These are phyloP conservation scores for Plestiodon gilberti DNA, from an alignment of 2,113 vertebrate species.

Conservation along the genomic window DNA sequence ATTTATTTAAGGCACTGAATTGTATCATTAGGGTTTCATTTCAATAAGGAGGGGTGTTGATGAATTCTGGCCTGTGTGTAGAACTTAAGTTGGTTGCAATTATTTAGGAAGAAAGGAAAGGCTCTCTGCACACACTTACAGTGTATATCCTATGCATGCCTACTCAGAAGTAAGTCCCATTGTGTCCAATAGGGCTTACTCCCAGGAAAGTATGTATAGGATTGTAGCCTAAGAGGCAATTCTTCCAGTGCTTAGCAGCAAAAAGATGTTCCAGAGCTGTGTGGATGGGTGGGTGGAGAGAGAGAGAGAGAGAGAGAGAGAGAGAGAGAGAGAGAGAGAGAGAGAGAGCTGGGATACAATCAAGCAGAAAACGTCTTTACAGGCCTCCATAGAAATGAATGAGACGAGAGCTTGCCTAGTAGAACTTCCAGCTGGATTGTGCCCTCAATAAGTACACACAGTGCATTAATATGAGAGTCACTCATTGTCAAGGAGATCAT, in stretches of 20 bases:
- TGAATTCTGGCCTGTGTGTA: not conserved
- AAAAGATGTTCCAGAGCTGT: not conserved
- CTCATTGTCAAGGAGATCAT: no score
- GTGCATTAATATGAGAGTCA: not conserved
- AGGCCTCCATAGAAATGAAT: not conserved
- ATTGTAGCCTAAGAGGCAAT: no score
- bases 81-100: not conserved
- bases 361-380: not conserved
- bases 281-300: no score
- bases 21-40: not conserved
- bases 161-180: no score
- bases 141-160: no score
- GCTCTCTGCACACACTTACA: not conserved
- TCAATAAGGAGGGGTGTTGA: not conserved
- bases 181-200: no score
- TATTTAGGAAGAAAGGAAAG: not conserved
- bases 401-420: not conserved
- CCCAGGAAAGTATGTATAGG: no score
- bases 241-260: not conserved
- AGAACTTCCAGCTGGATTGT: not conserved
- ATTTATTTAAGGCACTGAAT: not conserved
- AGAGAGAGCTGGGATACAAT: not conserved
- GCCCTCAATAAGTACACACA: not conserved
- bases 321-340: no score
- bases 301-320: no score